These are phyloP conservation scores for Sarcophaga peregrina DNA, from an alignment of 1,140 invertebrate genomes.

Conservation along the genomic window DNA sequence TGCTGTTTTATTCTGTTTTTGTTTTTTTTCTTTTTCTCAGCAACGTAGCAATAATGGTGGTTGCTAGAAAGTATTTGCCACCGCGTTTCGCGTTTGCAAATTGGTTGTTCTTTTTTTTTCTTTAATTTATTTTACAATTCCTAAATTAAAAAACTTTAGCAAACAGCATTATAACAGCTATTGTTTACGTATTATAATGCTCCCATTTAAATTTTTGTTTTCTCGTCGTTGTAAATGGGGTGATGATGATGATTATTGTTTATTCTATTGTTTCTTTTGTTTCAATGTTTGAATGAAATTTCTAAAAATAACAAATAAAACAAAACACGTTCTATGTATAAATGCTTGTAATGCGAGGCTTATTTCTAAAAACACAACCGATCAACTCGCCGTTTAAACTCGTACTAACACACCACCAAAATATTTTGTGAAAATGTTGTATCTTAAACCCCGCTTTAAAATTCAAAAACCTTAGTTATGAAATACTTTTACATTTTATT, in stretches of 20 bases:
- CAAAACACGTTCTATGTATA: background rate
- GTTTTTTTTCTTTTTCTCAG: too few relatives aligned
- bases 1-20: background rate
- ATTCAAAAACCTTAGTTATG: background rate
- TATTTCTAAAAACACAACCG: background rate
- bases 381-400: constrained; percentile 37
- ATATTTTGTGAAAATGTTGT: background rate
- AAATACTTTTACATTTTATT: background rate
- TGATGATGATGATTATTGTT: background rate
- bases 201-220: background rate
- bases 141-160: background rate
- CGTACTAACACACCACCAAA: background rate
- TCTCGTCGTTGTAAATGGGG: background rate
- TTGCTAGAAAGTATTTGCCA: background rate
- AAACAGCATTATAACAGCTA: background rate
- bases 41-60: background rate
- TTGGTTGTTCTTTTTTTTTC: background rate
- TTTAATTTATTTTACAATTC: background rate
- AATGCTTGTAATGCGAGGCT: constrained; percentile 31
- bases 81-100: constrained; percentile 7
- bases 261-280: background rate
- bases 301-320: too few relatives aligned
- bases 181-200: background rate
- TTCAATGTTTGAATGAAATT: background rate
- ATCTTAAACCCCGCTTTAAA: background rate